Percentiles rank a stretch among this genome's conserved stretches.
Evolutionary conservation across 1,140 invertebrate genomes (phyloP).

Genomic region (Cotesia glomerata): DNA sequence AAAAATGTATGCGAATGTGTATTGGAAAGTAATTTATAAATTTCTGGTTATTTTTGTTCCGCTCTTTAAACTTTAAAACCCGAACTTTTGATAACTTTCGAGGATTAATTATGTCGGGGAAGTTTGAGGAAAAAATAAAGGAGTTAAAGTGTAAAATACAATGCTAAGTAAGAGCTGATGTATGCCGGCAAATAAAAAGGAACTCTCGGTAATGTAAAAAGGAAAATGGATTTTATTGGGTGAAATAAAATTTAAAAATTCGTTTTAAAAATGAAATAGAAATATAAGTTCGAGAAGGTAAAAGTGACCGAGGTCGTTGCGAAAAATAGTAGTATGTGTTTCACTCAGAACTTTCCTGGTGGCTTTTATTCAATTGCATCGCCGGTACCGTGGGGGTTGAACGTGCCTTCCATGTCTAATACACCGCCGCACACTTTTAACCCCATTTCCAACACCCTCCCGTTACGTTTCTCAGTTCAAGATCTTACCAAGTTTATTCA

Average conservation of each 20-base stretch:
- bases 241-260: neutral
- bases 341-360: constrained; percentile 17
- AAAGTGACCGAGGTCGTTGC: neutral
- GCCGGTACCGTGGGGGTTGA: neutral
- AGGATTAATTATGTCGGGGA: too few relatives aligned
- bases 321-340: constrained; percentile 6
- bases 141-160: too few relatives aligned
- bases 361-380: constrained; percentile 26
- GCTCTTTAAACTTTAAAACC: too few relatives aligned
- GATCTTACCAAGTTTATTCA: constrained; percentile 1
- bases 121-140: too few relatives aligned
- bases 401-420: constrained; percentile 22
- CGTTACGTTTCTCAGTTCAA: neutral
- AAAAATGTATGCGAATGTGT: too few relatives aligned
- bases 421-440: neutral
- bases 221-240: neutral
- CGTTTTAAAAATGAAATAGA: neutral
- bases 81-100: too few relatives aligned
- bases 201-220: neutral
- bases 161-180: too few relatives aligned
- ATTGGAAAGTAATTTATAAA: too few relatives aligned
- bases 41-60: too few relatives aligned
- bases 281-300: neutral
- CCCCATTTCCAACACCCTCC: neutral
- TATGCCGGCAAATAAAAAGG: too few relatives aligned